Base-by-base conservation (phyloP, 2,797 vertebrate genomes). In the Hozukius guyotensis region DNA sequence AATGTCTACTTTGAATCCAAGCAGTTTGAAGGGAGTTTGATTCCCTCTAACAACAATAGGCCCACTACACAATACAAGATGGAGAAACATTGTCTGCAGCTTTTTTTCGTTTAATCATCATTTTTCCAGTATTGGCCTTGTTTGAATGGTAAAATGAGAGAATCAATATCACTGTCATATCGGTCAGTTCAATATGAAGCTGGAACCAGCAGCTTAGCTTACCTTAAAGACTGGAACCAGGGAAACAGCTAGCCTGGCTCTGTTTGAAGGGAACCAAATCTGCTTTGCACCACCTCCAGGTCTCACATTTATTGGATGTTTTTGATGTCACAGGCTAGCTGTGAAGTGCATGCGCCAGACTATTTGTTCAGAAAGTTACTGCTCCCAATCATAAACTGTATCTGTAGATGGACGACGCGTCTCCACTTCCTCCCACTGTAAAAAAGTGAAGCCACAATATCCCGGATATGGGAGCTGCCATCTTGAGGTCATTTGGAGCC, bases 1-100 rank as follows among this genome's bases (percentile, higher is more conserved):
- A 80, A 87, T 36, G 63, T 84, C 80, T 70, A n/a, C 64, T 73
- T 55, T 64, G 38, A 64, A 60, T 72, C 11, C 2, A 36, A 24
- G 72, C 49, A 31, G 73, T 62, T 76, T 62, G 29, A 71, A 60
- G 60, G 3, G 3, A 77, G 31, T 66, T 53, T 24, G 32, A 8
- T 60, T 64, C n/a, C 46, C 32, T 80, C 29, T 42, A 11, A n/a
- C 38, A 11, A 61, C 38, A 65, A 46, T 77, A 52, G 20, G n/a
- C 49, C 22, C 63, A 12, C n/a, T 64, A 12, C 52, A 18, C 4
- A 3, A 27, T 52, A 25, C 12, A 55, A 60, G 24, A 68, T 16
- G 8, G 63, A 11, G 55, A 36, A 27, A 25, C 13, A 11, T 46
- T 70, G 63, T 61, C 13, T 61, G 13, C 2, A 34, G 24, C 29